These are phyloP conservation scores for Andrena fulva DNA, from an alignment of 2,888 invertebrate species.

Conservation along the genomic window DNA sequence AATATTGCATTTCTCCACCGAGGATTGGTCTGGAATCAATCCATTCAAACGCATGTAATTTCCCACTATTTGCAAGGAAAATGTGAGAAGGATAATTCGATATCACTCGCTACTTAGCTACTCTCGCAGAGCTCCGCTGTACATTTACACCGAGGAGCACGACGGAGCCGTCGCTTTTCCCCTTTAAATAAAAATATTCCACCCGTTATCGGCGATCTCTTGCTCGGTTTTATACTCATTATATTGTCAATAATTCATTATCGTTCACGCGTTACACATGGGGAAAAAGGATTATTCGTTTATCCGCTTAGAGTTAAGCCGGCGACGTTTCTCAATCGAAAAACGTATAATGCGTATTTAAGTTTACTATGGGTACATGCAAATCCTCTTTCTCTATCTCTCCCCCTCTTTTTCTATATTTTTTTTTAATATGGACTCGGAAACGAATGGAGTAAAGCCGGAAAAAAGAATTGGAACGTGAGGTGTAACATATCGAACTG, in stretches of 20 bases:
- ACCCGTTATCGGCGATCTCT: background rate
- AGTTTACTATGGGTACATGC: slow-evolving; percentile 48
- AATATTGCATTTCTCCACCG: background rate
- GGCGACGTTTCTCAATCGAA: slow-evolving; percentile 36
- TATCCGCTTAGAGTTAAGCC: slow-evolving; percentile 33
- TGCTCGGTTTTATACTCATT: background rate
- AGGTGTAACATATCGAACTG: slow-evolving; percentile 74
- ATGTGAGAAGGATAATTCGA: too few species aligned
- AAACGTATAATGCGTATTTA: slow-evolving; percentile 50
- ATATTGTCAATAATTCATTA: slow-evolving; percentile 12
- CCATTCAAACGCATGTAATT: background rate
- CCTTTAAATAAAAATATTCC: background rate
- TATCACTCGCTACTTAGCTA: too few species aligned
- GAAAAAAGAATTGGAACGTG: slow-evolving; percentile 67
- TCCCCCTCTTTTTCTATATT: slow-evolving; percentile 14
- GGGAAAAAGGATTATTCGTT: slow-evolving; percentile 18
- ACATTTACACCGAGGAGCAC: background rate
- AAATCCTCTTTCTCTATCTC: slow-evolving; percentile 31
- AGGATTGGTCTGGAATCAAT: background rate
- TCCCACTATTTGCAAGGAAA: background rate
- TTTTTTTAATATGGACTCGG: slow-evolving; percentile 48
- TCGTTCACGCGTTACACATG: background rate
- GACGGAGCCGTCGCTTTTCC: background rate
- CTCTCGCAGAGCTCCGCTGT: background rate
- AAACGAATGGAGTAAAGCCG: slow-evolving; percentile 62